phyloP scores from a whole-genome alignment of 2,888 invertebrate genomes.

The Drosophila barbarae region DNA sequence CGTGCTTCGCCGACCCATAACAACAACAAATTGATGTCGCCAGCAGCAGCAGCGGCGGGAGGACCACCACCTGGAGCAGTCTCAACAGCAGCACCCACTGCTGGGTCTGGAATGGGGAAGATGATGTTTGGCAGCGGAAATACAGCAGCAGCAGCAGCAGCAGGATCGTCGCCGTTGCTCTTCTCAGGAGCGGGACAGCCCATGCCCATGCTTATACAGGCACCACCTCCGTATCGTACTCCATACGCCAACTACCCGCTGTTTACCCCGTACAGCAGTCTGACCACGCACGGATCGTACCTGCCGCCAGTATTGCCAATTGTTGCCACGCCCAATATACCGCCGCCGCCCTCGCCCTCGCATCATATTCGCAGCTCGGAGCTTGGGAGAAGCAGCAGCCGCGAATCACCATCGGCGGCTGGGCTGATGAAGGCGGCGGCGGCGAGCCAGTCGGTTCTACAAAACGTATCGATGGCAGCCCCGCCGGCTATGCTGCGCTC shows the following conservation, averaged over 20 bases:
- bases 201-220: constrained; percentile 76
- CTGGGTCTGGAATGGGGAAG: constrained; percentile 42
- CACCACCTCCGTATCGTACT: constrained; percentile 77
- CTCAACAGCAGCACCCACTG: not conserved
- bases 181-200: constrained; percentile 54
- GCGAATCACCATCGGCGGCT: constrained; percentile 67
- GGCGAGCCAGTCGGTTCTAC: constrained; percentile 29
- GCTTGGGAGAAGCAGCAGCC: constrained; percentile 79
- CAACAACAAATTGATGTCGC: constrained; percentile 45
- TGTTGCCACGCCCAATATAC: constrained; percentile 83
- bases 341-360: constrained; percentile 82
- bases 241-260: constrained; percentile 81
- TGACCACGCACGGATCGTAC: constrained; percentile 88
- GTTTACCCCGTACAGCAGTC: constrained; percentile 89
- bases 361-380: constrained; percentile 80
- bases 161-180: constrained; percentile 48
- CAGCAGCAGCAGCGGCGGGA: constrained; percentile 21
- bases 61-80: not conserved
- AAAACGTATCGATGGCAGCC: constrained; percentile 21
- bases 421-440: constrained; percentile 36
- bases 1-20: constrained; percentile 47
- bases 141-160: constrained; percentile 3
- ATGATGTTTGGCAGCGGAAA: constrained; percentile 48
- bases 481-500: constrained; percentile 35
- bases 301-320: constrained; percentile 81